Conservation (phyloP, 2,113 vertebrate genomes). For the Pampusana beccarii region DNA sequence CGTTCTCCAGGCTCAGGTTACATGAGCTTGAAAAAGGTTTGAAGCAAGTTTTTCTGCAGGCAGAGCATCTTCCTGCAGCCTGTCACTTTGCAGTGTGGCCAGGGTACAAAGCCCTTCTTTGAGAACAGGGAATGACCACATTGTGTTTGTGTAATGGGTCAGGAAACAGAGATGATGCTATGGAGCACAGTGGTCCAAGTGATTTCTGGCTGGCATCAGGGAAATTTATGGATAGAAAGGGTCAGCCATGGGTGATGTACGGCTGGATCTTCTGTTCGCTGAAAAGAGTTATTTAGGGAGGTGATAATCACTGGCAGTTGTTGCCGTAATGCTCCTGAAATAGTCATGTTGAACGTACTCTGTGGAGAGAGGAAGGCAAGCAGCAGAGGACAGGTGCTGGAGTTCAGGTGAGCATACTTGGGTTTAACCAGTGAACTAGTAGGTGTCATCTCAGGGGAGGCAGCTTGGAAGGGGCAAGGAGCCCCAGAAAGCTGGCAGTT, state of each 20-base stretch:
- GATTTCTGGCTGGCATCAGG: not conserved
- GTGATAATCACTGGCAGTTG: not conserved
- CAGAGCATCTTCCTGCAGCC: not conserved
- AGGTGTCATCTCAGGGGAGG: not conserved
- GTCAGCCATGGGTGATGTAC: not conserved
- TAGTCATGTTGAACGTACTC: not conserved
- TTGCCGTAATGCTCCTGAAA: not conserved
- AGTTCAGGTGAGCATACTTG: not conserved
- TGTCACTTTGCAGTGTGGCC: not conserved
- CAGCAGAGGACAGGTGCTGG: not conserved
- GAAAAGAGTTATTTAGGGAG: not conserved
- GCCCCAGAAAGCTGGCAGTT: not conserved
- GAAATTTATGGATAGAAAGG: not conserved
- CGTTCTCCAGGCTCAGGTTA: not conserved
- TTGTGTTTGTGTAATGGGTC: not conserved
- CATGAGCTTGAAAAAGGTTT: not conserved
- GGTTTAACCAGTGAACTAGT: not conserved
- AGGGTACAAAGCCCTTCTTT: not conserved
- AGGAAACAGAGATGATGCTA: not conserved
- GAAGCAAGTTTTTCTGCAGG: not conserved
- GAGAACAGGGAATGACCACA: not conserved
- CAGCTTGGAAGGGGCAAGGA: not conserved
- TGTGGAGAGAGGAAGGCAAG: not conserved
- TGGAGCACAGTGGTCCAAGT: not conserved
- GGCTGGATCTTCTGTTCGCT: not conserved